Evolutionary conservation across 2,113 vertebrate genomes (phyloP).

Genomic region (Indri indri): DNA sequence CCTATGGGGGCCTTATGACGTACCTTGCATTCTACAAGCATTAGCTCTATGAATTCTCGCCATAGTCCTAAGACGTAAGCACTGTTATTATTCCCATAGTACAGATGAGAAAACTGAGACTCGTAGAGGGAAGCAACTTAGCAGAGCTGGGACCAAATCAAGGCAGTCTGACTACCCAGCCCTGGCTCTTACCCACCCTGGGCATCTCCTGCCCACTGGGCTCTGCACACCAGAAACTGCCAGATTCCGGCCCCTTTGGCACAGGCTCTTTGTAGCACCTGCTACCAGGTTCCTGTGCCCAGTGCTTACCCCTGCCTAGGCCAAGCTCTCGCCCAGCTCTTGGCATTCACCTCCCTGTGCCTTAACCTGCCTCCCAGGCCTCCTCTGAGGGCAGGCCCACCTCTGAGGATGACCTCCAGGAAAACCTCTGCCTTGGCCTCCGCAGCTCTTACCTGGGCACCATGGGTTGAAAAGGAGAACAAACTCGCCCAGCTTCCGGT

Average conservation of each 20-base stretch:
- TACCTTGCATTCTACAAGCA: background rate
- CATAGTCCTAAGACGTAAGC: background rate
- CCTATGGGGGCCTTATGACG: background rate
- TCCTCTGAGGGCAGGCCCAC: background rate
- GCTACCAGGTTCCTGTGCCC: background rate
- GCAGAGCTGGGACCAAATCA: background rate
- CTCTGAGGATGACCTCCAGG: background rate
- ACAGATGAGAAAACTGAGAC: background rate
- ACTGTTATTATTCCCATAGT: background rate
- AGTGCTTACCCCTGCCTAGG: background rate
- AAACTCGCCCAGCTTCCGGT: slow-evolving; percentile 83
- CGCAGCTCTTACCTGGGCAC: slow-evolving; percentile 88
- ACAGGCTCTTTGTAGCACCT: background rate
- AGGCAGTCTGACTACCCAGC: background rate
- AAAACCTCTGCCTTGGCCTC: background rate
- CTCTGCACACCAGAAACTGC: background rate
- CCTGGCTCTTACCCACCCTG: background rate
- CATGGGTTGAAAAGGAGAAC: slow-evolving; percentile 95
- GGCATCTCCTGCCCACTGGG: background rate
- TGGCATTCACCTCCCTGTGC: background rate
- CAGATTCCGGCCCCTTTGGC: background rate
- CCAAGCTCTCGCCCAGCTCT: background rate
- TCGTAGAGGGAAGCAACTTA: background rate
- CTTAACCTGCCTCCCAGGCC: background rate
- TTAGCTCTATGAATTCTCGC: background rate